Conservation (phyloP, 1,140 invertebrate species). For the Drosophila trapezifrons region DNA sequence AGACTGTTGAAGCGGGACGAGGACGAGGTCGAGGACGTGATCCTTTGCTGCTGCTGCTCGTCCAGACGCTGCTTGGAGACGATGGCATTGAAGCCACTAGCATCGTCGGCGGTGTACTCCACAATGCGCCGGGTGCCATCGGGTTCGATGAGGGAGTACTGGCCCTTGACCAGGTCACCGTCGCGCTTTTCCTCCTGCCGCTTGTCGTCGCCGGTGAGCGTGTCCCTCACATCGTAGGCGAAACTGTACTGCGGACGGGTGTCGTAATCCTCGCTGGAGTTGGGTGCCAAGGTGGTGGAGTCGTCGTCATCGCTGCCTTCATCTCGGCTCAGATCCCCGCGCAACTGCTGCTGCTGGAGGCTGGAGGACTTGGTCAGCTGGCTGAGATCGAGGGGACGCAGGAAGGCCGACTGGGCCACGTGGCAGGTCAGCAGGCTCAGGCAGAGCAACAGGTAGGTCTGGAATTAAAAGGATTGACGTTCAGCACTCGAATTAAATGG, state of each 20-base stretch:
- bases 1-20: constrained; percentile 73
- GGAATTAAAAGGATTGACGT: constrained; percentile 15
- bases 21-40: constrained; percentile 15
- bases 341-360: constrained; percentile 57
- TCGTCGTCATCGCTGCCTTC: constrained; percentile 56
- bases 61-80: constrained; percentile 85
- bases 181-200: constrained; percentile 85
- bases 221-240: constrained; percentile 85
- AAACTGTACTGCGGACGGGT: constrained; percentile 85
- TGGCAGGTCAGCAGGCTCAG: constrained; percentile 69
- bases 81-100: constrained; percentile 86
- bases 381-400: constrained; percentile 70
- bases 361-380: constrained; percentile 61
- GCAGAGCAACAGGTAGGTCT: constrained; percentile 75
- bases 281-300: constrained; percentile 61
- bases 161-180: constrained; percentile 85
- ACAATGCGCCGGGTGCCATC: constrained; percentile 86
- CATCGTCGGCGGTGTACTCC: constrained; percentile 85
- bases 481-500: constrained; percentile 22
- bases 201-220: constrained; percentile 86
- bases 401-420: constrained; percentile 63
- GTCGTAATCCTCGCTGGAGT: constrained; percentile 85
- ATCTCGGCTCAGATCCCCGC: constrained; percentile 40
- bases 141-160: constrained; percentile 86
- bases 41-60: constrained; percentile 44